Evolutionary conservation across 2,113 vertebrate species (phyloP), one percentile per base, ranked within the genome.

Genomic region (Orientallactaga bullata): DNA sequence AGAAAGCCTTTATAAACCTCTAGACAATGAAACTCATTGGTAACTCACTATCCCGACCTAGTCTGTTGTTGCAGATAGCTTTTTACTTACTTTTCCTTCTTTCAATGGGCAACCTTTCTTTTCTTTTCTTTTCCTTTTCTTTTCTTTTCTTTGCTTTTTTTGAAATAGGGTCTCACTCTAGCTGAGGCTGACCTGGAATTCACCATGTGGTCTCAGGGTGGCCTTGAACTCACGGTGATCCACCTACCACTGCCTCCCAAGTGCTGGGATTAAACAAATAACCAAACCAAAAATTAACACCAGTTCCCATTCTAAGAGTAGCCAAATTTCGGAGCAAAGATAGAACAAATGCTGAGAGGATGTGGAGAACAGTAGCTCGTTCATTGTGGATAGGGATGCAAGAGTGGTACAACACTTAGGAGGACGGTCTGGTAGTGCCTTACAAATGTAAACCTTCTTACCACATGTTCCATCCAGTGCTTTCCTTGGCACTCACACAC

Each of bases 271-370:
- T 5, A n/a, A n/a, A n/a, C n/a, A n/a, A 93, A 85, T 47, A n/a
- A 89, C 11, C 78, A 96, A 84, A 74, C 83, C 66, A 95, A 86
- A 89, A 90, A 32, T 16, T 71, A 91, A 88, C 16, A 88, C 35
- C 79, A 89, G 74, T 39, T 26, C 5, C 91, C 21, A 37, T 55
- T 71, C 30, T 60, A 80, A 9, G 71, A 74, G 42, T 47, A 30
- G 55, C 71, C 72, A 91, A 88, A 89, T 85, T 69, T 28, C 63
- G 77, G 61, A 77, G 82, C 32, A 72, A 18, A 47, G 15, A 42
- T 79, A 51, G 7, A 92, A 4, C 61, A 88, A 93, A 87, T 71
- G 16, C 35, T 72, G 12, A 23, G 32, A 89, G 66, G n/a, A 55
- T 35, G 3, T 69, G 9, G 26, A 85, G 20, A 5, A 26, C 79